phyloP scores from a whole-genome alignment of 1,140 invertebrate genomes.

The Aphelenchoides besseyi region DNA sequence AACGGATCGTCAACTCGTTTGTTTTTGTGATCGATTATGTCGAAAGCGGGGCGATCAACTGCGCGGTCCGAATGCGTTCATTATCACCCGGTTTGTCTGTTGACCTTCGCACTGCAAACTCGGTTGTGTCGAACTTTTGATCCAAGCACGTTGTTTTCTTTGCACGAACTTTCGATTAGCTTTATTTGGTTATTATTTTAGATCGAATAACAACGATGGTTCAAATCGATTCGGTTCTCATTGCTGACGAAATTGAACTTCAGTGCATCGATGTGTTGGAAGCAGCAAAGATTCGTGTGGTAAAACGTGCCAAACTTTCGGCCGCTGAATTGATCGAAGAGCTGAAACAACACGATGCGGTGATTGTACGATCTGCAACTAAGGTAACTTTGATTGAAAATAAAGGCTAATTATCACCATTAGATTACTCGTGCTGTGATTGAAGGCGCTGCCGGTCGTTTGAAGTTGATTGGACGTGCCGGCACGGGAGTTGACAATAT shows the following conservation, averaged over 20 bases:
- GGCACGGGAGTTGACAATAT: conserved; percentile 98
- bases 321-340: conserved; percentile 79
- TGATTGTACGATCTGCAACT: conserved; percentile 90
- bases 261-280: conserved; percentile 77
- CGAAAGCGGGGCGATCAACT: no score
- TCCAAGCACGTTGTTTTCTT: no score
- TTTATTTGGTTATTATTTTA: no score
- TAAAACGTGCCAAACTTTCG: conserved; percentile 76
- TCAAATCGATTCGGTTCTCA: conserved; percentile 71
- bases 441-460: conserved; percentile 65
- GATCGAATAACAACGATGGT: conserved; percentile 33
- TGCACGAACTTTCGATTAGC: no score
- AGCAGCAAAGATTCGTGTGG: conserved; percentile 75
- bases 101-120: no score
- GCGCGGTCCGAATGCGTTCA: no score
- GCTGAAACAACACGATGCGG: conserved; percentile 78
- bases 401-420: not conserved
- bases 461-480: conserved; percentile 83
- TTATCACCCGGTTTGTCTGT: no score
- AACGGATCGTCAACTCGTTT: no score
- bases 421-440: conserved; percentile 80
- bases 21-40: no score
- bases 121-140: no score
- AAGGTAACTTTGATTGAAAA: conserved; percentile 68
- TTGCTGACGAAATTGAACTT: conserved; percentile 84